Conservation (phyloP, 2,888 invertebrate species). For the Brenthis hecate region DNA sequence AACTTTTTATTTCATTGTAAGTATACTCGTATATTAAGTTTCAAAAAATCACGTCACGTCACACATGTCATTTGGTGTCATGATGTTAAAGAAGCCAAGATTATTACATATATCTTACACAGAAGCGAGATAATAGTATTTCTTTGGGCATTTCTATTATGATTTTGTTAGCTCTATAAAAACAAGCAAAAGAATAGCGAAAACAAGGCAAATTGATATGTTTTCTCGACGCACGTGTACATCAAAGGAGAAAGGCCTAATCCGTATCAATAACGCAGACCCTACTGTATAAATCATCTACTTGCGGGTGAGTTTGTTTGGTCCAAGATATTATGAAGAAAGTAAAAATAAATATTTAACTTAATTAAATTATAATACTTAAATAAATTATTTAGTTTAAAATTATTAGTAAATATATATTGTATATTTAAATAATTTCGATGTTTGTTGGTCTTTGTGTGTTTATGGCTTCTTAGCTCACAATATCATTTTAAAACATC, state of each 20-base stretch:
- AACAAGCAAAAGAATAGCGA: constrained; percentile 31
- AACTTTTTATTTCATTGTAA: too few relatives aligned
- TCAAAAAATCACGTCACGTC: too few relatives aligned
- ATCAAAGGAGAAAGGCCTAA: constrained; percentile 68
- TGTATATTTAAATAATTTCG: too few relatives aligned
- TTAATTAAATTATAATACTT: too few relatives aligned
- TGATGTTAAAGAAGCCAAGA: too few relatives aligned
- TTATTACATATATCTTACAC: background rate
- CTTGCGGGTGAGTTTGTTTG: constrained; percentile 20
- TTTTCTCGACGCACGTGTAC: constrained; percentile 59
- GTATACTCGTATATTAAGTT: too few relatives aligned
- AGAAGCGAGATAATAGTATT: constrained; percentile 3
- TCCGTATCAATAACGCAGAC: constrained; percentile 64
- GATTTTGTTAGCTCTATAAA: constrained; percentile 19
- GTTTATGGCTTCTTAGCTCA: background rate
- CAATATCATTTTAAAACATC: background rate
- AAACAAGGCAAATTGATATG: constrained; percentile 64
- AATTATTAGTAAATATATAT: too few relatives aligned
- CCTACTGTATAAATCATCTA: constrained; percentile 70
- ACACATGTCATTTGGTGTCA: too few relatives aligned
- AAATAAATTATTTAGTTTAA: too few relatives aligned
- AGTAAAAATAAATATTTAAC: background rate
- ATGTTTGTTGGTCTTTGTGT: too few relatives aligned
- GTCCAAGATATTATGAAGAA: constrained; percentile 20
- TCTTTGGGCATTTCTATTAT: constrained; percentile 1